Percentiles rank a stretch among this genome's conserved stretches.
Conservation (phyloP, 2,113 vertebrate genomes). For the Chauna torquata region DNA sequence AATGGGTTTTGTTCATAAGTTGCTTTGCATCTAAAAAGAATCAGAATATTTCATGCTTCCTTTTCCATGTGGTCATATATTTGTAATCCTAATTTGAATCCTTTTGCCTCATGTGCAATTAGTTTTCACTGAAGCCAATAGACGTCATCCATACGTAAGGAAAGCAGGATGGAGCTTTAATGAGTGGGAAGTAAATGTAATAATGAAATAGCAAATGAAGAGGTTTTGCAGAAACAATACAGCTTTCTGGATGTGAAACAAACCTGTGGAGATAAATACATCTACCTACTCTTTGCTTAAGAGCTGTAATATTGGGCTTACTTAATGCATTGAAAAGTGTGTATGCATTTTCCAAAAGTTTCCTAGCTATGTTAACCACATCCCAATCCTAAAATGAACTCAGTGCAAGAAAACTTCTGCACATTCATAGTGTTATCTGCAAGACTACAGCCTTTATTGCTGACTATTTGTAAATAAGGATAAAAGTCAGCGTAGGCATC, state of each 20-base stretch:
- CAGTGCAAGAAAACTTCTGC: constrained; percentile 4
- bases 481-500: constrained; percentile 66
- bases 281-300: constrained; percentile 39
- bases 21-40: constrained; percentile 64
- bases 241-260: constrained; percentile 7
- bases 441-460: constrained; percentile 65
- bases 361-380: constrained; percentile 29
- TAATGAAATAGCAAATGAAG: constrained; percentile 52
- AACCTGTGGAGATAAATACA: not conserved
- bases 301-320: not conserved
- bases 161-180: constrained; percentile 37
- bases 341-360: constrained; percentile 13
- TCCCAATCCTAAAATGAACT: constrained; percentile 42
- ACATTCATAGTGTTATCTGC: constrained; percentile 34
- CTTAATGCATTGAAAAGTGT: not conserved
- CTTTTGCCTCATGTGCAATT: constrained; percentile 36
- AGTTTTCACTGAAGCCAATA: not conserved
- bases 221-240: constrained; percentile 28
- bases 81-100: constrained; percentile 47
- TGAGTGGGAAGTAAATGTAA: constrained; percentile 44
- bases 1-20: constrained; percentile 56
- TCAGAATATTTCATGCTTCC: constrained; percentile 56
- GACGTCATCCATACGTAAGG: constrained; percentile 31
- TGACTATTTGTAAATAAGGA: constrained; percentile 71
- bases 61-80: constrained; percentile 47